Percentiles rank a stretch among this genome's conserved stretches.
These are phyloP conservation scores for Hirtodrosophila histrioides DNA, from an alignment of 2,888 invertebrate genomes.

Conservation along the genomic window DNA sequence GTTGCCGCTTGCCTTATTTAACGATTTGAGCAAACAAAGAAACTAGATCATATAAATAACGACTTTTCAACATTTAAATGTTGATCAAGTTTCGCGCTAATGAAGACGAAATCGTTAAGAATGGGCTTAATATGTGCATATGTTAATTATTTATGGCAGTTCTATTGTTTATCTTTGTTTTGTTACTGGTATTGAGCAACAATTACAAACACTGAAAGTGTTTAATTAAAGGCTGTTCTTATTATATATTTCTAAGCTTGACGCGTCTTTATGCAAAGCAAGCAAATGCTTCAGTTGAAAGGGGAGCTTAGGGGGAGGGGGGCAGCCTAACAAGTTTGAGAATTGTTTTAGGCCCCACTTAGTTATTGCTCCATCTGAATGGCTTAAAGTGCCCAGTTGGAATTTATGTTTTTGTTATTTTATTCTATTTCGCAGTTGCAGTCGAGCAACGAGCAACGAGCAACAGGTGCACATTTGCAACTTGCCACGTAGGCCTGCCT, in stretches of 20 bases:
- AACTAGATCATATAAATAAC: slow-evolving; percentile 36
- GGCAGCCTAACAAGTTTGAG: slow-evolving; percentile 49
- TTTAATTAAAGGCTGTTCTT: too few species aligned
- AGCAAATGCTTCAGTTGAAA: too few species aligned
- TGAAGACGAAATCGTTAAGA: too few species aligned
- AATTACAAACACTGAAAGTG: too few species aligned
- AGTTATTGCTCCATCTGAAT: slow-evolving; percentile 8
- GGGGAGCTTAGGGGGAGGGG: too few species aligned
- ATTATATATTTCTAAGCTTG: neutral
- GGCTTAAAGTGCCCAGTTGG: slow-evolving; percentile 21
- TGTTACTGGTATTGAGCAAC: too few species aligned
- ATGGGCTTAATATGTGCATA: too few species aligned
- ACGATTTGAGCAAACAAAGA: slow-evolving; percentile 8
- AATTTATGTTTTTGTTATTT: slow-evolving; percentile 13
- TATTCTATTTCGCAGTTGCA: slow-evolving; percentile 10
- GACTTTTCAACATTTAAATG: neutral
- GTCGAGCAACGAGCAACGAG: slow-evolving; percentile 45
- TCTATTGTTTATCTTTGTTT: too few species aligned
- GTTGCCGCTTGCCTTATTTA: too few species aligned
- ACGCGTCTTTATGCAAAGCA: slow-evolving; percentile 63
- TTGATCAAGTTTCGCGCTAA: too few species aligned
- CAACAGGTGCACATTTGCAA: slow-evolving; percentile 52
- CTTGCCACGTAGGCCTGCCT: slow-evolving; percentile 6
- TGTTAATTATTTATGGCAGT: too few species aligned
- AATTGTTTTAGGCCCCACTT: slow-evolving; percentile 24